Evolutionary conservation across 1,140 invertebrate genomes (phyloP).

Genomic region (Drosophila eugracilis): DNA sequence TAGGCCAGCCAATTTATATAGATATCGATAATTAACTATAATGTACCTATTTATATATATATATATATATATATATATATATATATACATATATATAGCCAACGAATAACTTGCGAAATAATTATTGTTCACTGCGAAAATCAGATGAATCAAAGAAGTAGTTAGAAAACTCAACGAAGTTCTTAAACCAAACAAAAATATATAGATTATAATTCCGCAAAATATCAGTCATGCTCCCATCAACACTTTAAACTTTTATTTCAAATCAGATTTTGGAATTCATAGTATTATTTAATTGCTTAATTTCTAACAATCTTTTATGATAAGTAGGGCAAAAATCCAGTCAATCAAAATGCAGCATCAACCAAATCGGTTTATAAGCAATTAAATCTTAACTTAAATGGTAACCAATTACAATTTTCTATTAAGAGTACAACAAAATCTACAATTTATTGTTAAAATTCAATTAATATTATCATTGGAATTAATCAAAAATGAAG

Average conservation of each 20-base stretch:
- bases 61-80: too few species aligned
- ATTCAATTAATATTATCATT: neutral
- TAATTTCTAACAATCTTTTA: neutral
- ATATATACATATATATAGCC: conserved; percentile 19
- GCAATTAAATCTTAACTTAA: neutral
- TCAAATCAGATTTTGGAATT: neutral
- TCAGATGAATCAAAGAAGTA: neutral
- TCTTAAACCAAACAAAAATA: neutral
- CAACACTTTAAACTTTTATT: neutral
- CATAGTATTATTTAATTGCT: neutral
- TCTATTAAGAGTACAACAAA: neutral
- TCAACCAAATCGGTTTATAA: neutral
- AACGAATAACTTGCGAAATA: conserved; percentile 1
- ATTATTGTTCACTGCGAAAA: neutral
- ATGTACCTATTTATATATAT: conserved; percentile 24
- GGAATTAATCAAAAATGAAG: neutral
- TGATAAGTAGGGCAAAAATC: neutral
- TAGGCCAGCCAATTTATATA: conserved; percentile 35
- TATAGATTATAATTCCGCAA: neutral
- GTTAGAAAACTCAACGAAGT: conserved; percentile 7
- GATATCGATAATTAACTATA: conserved; percentile 28
- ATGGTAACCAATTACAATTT: neutral
- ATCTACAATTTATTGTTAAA: neutral
- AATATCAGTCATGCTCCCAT: conserved; percentile 2
- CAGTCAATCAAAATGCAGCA: conserved; percentile 1